Evolutionary conservation across 1,140 invertebrate genomes (phyloP).

Genomic region (Acromyrmex echinatior): DNA sequence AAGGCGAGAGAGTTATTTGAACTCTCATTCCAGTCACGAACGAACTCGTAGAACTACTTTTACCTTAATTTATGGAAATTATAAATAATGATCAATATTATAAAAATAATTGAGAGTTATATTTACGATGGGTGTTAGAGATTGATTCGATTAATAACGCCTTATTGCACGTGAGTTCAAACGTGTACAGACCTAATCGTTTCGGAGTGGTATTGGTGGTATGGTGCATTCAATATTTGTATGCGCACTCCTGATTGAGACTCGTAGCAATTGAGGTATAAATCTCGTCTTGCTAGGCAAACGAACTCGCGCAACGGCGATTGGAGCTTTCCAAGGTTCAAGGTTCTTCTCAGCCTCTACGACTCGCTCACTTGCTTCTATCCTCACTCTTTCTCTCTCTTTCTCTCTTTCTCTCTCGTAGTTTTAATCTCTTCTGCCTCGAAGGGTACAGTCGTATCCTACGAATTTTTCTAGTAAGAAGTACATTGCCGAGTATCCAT

Average conservation of each 20-base stretch:
- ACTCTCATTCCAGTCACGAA: neutral
- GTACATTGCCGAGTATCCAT: conserved; percentile 64
- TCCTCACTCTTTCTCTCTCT: neutral
- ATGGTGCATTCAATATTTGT: conserved; percentile 24
- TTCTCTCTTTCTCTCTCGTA: conserved; percentile 8
- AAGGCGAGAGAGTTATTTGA: neutral
- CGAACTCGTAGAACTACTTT: conserved; percentile 9
- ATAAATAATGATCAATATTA: conserved; percentile 10
- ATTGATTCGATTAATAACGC: conserved; percentile 57
- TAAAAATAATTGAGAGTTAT: conserved; percentile 29
- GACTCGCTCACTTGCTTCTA: conserved; percentile 36
- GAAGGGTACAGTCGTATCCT: conserved; percentile 40
- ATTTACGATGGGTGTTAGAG: conserved; percentile 29
- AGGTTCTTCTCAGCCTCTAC: conserved; percentile 53
- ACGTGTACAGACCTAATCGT: neutral
- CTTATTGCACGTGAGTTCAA: neutral
- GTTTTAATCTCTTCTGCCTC: conserved; percentile 65
- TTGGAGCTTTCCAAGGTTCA: conserved; percentile 55
- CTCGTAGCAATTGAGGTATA: conserved; percentile 55
- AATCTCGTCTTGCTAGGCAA: conserved; percentile 62
- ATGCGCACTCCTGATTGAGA: conserved; percentile 31
- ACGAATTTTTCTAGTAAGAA: conserved; percentile 74
- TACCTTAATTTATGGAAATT: conserved; percentile 56
- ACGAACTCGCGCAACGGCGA: conserved; percentile 66
- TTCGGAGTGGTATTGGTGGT: conserved; percentile 27